Evolutionary conservation across 23 tunicate genomes (phyloP).

Genomic region (Ciona savignyi): DNA sequence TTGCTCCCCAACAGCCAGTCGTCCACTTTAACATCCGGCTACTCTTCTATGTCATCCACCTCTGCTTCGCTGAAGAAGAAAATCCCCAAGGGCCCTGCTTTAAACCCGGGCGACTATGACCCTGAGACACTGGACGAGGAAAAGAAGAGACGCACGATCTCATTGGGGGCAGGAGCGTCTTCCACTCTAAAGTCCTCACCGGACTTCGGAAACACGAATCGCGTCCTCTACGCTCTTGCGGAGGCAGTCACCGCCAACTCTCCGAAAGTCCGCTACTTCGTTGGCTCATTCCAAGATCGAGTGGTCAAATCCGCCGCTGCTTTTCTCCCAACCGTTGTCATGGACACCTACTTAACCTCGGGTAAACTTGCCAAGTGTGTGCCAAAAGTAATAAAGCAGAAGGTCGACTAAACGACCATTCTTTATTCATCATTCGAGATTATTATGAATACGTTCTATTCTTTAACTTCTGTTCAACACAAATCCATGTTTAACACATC

Average conservation of each 20-base stretch:
- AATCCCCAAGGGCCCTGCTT: not conserved
- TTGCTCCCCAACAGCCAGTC: constrained; percentile 5
- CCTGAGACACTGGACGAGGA: not conserved
- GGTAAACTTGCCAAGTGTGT: constrained; percentile 76
- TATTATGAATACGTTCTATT: too few relatives aligned
- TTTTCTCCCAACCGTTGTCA: constrained; percentile 70
- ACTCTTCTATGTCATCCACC: constrained; percentile 44
- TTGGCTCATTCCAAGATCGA: constrained; percentile 73
- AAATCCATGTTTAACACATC: too few relatives aligned
- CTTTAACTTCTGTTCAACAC: too few relatives aligned
- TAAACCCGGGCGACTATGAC: not conserved
- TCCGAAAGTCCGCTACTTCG: constrained; percentile 88
- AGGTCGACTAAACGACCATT: constrained; percentile 67
- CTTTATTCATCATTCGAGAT: too few relatives aligned
- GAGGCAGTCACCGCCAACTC: constrained; percentile 72
- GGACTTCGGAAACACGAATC: constrained; percentile 54
- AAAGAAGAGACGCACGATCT: not conserved
- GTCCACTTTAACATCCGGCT: constrained; percentile 50
- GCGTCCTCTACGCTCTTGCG: constrained; percentile 80
- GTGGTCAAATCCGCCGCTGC: constrained; percentile 49
- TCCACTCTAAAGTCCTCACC: constrained; percentile 51
- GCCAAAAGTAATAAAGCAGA: constrained; percentile 75
- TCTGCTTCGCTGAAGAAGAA: constrained; percentile 13
- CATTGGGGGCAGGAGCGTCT: constrained; percentile 6
- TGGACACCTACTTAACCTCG: constrained; percentile 83